Base-by-base conservation (phyloP, 2,113 vertebrate genomes). In the Myiozetetes cayanensis region DNA sequence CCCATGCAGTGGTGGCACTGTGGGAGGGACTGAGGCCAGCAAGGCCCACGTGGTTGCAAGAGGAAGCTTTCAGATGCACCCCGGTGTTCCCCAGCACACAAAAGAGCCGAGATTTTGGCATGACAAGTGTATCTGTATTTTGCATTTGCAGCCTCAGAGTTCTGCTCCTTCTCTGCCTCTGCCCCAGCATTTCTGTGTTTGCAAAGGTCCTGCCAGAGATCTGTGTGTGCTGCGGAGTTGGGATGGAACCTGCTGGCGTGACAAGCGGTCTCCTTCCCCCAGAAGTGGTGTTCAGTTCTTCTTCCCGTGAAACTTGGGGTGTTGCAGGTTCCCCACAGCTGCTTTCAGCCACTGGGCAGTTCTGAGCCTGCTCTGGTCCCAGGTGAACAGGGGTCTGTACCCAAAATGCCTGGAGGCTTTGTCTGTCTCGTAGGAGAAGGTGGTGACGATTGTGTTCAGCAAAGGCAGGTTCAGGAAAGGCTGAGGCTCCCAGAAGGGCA, bases 381-480 rank as follows among this genome's bases (percentile, higher is more conserved):
- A 96, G 5, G 41, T 79, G 63, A 89, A 97, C 30, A 94, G 73
- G 14, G 97, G 76, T 8, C 75, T 72, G 96, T 96, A 96, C 39
- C 92, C 92, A 4, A 97, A 97, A 21, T 95, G 85, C 79, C 96
- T 81, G 73, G 31, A 92, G 49, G 94, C 96, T 41, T 97, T 97
- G 93, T 95, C 95, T 23, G 96, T 97, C 65, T 96, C 58, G 0
- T 62, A 80, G 70, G 43, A 96, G 91, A 94, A 96, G 20, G n/a
- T 74, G 84, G 63, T 94, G 78, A 82, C 72, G 2, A 88, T 21
- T 1, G 56, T 75, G 56, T 96, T 89, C 56, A 97, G 76, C 23
- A 92, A 14, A 46, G 94, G n/a, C 35, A 97, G 28, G 17, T 0
- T 93, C 16, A 96, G 75, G 75, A 94, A 96, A 9, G 94, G 93